phyloP scores from a whole-genome alignment of 2,797 vertebrate genomes.

The Pangasius sanitwongsei region DNA sequence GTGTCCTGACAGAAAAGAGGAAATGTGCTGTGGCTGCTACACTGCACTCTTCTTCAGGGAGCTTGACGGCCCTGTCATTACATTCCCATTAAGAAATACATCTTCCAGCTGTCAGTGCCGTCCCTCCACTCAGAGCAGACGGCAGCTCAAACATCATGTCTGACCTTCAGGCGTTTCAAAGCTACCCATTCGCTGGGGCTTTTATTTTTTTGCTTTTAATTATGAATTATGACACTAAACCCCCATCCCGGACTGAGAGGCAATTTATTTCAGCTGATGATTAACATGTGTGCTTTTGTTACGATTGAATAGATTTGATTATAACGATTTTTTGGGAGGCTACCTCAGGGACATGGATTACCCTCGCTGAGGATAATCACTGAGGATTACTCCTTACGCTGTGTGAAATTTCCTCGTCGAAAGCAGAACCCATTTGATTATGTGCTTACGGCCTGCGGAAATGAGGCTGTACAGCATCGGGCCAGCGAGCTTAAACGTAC shows the following conservation, averaged over 20 bases:
- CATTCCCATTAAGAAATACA: constrained; percentile 41
- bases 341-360: constrained; percentile 49
- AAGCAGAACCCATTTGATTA: constrained; percentile 42
- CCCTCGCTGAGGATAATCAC: background rate
- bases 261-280: constrained; percentile 60
- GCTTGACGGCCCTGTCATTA: constrained; percentile 36
- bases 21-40: background rate
- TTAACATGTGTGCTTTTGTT: constrained; percentile 55
- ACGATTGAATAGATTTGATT: constrained; percentile 65
- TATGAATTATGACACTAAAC: constrained; percentile 47
- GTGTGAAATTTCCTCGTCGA: constrained; percentile 43
- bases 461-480: background rate
- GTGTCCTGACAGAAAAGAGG: background rate
- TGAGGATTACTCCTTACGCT: background rate
- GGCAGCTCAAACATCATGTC: constrained; percentile 18
- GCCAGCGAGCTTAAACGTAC: background rate
- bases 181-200: background rate
- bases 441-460: constrained; percentile 7
- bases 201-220: constrained; percentile 26
- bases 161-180: constrained; percentile 58
- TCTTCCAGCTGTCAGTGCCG: constrained; percentile 40
- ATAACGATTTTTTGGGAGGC: constrained; percentile 37
- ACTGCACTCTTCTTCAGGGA: background rate
- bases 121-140: constrained; percentile 33
- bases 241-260: constrained; percentile 32